phyloP scores from a whole-genome alignment of 1,140 invertebrate species.

The Asobara japonica region DNA sequence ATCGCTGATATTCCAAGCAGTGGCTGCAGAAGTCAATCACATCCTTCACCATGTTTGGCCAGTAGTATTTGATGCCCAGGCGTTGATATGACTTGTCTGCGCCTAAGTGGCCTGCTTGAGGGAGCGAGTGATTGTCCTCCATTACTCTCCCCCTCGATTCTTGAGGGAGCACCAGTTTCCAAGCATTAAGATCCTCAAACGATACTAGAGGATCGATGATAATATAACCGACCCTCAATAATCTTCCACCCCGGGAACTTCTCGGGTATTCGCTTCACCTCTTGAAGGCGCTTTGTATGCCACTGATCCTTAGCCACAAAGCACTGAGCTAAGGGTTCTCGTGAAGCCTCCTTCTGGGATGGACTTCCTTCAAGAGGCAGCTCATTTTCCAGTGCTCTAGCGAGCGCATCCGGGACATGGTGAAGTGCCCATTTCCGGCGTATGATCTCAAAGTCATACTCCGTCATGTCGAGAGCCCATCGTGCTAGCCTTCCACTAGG shows the following conservation, averaged over 20 bases:
- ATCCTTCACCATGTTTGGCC: conserved; percentile 47
- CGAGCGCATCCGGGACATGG: conserved; percentile 8
- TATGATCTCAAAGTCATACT: conserved; percentile 42
- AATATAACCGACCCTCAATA: not conserved
- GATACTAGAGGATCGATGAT: not conserved
- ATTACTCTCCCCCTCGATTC: too few species aligned
- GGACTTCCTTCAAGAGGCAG: not conserved
- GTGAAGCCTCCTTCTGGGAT: not conserved
- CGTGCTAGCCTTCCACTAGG: conserved; percentile 46
- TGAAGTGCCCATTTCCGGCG: conserved; percentile 36
- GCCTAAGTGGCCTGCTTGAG: conserved; percentile 31
- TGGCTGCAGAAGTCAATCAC: conserved; percentile 38
- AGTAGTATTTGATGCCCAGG: conserved; percentile 42
- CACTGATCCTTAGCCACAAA: not conserved
- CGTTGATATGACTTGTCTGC: conserved; percentile 45
- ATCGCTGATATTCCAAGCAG: conserved; percentile 43
- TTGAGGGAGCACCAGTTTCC: too few species aligned
- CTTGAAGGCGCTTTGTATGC: not conserved
- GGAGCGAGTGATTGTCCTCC: not conserved
- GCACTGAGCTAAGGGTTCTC: too few species aligned
- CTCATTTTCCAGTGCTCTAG: not conserved
- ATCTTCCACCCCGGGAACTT: not conserved
- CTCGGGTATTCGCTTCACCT: not conserved
- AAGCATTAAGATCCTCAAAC: too few species aligned
- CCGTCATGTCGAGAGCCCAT: conserved; percentile 39